These are phyloP conservation scores for Telmatochromis brachygnathus DNA, from an alignment of 2,113 vertebrate genomes.

Conservation along the genomic window DNA sequence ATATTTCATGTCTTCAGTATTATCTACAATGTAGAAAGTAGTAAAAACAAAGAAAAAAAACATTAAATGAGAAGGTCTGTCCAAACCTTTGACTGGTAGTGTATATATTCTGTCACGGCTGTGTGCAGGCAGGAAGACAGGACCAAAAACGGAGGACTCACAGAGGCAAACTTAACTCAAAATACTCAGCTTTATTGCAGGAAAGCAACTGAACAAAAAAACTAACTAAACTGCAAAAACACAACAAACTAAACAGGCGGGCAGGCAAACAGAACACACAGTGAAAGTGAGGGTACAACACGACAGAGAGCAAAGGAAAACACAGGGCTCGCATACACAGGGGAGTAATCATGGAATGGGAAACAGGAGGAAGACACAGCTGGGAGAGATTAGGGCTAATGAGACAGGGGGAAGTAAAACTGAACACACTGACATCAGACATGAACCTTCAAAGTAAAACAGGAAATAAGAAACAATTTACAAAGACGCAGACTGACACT, in stretches of 20 bases:
- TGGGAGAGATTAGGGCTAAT: not conserved
- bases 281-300: not conserved
- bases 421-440: not conserved
- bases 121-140: not conserved
- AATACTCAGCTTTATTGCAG: not conserved
- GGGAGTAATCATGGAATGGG: not conserved
- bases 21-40: not conserved
- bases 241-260: not conserved
- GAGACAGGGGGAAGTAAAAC: not conserved
- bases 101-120: fast-evolving
- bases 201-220: not conserved
- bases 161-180: not conserved
- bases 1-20: not conserved
- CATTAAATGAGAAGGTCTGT: not conserved
- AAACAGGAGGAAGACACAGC: not conserved
- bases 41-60: not conserved
- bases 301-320: not conserved
- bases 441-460: not conserved
- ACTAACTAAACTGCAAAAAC: fast-evolving
- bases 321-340: not conserved
- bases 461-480: not conserved
- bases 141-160: fast-evolving
- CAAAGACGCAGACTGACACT: not conserved
- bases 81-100: not conserved
- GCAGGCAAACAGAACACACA: not conserved